Evolutionary conservation across 2,113 vertebrate genomes (phyloP).

Genomic region (Micronycteris hirsuta): DNA sequence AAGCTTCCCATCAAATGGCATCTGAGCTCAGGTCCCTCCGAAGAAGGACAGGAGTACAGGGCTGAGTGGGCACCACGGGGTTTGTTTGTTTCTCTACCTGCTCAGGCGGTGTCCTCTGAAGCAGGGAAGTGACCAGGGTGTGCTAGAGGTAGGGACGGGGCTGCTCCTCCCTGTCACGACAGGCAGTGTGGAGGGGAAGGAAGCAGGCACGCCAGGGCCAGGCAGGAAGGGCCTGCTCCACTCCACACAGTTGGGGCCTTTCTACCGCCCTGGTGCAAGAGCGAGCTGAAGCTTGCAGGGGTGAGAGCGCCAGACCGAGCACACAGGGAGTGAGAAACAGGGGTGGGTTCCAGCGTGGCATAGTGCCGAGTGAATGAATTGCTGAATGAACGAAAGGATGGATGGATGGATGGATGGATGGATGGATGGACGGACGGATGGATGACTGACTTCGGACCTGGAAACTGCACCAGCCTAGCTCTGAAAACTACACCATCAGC

Average conservation of each 20-base stretch:
- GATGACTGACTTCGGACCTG: background rate
- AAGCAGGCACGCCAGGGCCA: too few relatives aligned
- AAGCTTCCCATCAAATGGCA: background rate
- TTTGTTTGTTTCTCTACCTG: background rate
- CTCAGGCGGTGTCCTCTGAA: background rate
- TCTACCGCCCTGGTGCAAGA: background rate
- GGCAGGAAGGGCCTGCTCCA: too few relatives aligned
- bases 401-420: too few relatives aligned
- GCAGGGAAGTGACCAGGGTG: background rate
- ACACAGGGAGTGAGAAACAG: background rate
- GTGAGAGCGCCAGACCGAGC: background rate
- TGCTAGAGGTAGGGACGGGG: too few relatives aligned
- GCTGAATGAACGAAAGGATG: too few relatives aligned
- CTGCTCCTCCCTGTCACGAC: background rate
- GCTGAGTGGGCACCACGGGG: background rate
- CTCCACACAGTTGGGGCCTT: background rate
- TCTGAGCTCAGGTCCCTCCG: background rate
- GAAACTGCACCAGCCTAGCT: background rate
- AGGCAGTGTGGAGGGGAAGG: too few relatives aligned
- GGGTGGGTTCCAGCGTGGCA: background rate
- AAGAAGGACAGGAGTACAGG: too few relatives aligned
- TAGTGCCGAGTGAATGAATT: background rate
- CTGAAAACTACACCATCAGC: background rate
- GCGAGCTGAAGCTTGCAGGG: background rate
- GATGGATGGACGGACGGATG: background rate